Base-by-base conservation (phyloP, 2,797 vertebrate genomes). In the Epinephelus malabaricus region DNA sequence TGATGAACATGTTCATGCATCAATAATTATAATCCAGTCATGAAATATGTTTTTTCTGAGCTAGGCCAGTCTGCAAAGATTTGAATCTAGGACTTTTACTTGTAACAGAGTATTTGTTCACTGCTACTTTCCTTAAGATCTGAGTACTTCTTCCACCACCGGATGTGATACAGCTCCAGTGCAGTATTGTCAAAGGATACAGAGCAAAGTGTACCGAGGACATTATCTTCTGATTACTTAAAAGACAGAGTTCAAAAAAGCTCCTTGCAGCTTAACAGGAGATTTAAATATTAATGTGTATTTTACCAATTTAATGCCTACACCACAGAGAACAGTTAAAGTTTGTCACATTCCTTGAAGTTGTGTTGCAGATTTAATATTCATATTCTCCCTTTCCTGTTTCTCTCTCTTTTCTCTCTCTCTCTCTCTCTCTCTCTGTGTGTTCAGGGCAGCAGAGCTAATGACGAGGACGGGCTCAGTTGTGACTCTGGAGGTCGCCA, bases 381-480 rank as follows among this genome's bases (percentile, higher is more conserved):
- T 45, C 23, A 18, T 45, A 12, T 10, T 45, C 56, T 2, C 21
- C n/a, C 55, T 1, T 34, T 38, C 34, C 34, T 34, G 30, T 34
- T 12, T 27, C 30, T 17, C 25, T 38, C 55, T 46, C 21, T 40
- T 19, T 21, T 6, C 25, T 51, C 11, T 13, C 15, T 27, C 30
- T 15, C 25, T 51, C 11, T 13, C 15, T 27, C 30, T 15, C 25
- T 25, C 6, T 38, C 13, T 18, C 14, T 65, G 2, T 60, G 6
- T 50, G 12, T 47, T 38, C 94, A 99, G 98, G 95, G 98, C 98
- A 21, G 98, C 98, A 12, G 98, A 99, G 91, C 93, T 99, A 87
- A 99, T 99, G 98, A 99, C 98, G 30, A 97, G 98, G 83, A 99
- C 98, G 0, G 98, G 98, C 75, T 97, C 98, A 6, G 98, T 99